Percentiles rank a stretch among this genome's conserved stretches.
These are phyloP conservation scores for Falcunculus frontatus DNA, from an alignment of 2,113 vertebrate genomes.

Conservation along the genomic window DNA sequence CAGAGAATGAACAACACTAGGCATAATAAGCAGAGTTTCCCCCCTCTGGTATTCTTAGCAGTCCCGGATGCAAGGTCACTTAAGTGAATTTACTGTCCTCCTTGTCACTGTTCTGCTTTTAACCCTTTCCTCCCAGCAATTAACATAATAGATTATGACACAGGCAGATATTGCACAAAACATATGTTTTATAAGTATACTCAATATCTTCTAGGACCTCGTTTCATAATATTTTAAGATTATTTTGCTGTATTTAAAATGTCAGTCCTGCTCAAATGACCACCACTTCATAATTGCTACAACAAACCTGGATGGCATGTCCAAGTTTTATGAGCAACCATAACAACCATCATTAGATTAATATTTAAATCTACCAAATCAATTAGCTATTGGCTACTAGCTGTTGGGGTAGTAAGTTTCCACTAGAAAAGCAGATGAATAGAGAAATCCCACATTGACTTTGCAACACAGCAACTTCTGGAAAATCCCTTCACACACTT, in stretches of 20 bases:
- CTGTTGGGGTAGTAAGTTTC: neutral
- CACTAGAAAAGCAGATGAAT: neutral
- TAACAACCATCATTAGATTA: neutral
- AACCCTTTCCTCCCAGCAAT: neutral
- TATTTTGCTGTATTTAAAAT: neutral
- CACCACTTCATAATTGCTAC: neutral
- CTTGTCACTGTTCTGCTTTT: neutral
- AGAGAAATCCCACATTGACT: neutral
- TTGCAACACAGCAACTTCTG: neutral
- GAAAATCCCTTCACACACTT: neutral
- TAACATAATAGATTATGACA: neutral
- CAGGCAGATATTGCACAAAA: neutral
- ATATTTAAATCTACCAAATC: neutral
- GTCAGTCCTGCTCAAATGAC: neutral
- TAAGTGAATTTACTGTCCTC: neutral
- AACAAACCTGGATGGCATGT: neutral
- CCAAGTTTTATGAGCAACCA: neutral
- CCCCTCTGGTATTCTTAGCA: neutral
- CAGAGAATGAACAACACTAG: neutral
- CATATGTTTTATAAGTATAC: neutral
- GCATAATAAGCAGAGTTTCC: neutral
- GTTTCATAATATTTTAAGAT: neutral
- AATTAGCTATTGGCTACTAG: neutral
- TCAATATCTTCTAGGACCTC: neutral
- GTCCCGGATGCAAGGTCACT: neutral